phyloP scores from a whole-genome alignment of 2,797 vertebrate species.

The Momotus momota region DNA sequence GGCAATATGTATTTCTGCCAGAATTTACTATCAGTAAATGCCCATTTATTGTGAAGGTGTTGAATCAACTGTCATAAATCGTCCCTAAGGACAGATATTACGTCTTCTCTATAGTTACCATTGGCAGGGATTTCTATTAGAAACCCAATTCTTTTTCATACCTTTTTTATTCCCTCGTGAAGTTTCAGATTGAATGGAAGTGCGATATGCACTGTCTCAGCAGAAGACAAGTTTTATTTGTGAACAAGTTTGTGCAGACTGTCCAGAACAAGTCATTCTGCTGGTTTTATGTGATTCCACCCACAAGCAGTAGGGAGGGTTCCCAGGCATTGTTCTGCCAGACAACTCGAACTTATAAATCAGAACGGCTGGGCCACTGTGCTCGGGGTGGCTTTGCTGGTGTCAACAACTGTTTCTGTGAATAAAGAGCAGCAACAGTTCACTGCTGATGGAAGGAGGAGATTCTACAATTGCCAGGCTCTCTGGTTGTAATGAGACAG shows the following conservation, averaged over 20 bases:
- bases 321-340: neutral
- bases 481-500: neutral
- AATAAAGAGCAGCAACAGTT: conserved; percentile 2
- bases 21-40: conserved; percentile 51
- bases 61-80: conserved; percentile 40
- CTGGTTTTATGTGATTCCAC: conserved; percentile 13
- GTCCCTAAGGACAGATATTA: conserved; percentile 11
- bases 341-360: conserved; percentile 21
- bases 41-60: conserved; percentile 20
- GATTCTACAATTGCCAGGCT: neutral
- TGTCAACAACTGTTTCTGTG: neutral
- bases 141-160: neutral
- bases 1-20: neutral
- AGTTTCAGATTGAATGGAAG: neutral
- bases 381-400: neutral
- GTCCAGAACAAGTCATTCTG: conserved; percentile 16
- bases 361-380: neutral
- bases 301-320: conserved; percentile 11
- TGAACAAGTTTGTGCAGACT: neutral
- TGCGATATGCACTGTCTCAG: neutral
- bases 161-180: conserved; percentile 31
- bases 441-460: neutral
- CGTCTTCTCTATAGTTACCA: neutral
- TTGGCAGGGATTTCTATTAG: conserved; percentile 48
- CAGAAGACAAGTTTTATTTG: conserved; percentile 29